Conservation (phyloP, 1,140 invertebrate genomes). For the Drosophila tropicalis region DNA sequence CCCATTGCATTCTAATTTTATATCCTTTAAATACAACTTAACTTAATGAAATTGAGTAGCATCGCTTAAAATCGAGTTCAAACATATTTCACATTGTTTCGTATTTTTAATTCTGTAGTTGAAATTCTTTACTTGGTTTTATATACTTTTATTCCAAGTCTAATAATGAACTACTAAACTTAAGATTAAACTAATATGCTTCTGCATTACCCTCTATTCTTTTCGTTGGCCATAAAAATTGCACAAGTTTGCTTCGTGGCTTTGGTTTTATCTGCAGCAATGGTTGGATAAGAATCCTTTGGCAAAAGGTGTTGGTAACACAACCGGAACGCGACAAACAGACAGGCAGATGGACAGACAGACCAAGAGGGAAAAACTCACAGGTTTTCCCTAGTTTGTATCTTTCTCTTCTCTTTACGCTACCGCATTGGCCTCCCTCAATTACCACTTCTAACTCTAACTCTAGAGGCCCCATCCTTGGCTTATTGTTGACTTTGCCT, state of each 20-base stretch:
- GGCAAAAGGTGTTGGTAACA: constrained; percentile 63
- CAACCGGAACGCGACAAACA: constrained; percentile 51
- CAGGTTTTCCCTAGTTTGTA: neutral
- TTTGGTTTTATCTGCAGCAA: constrained; percentile 59
- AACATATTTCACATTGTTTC: too few relatives aligned
- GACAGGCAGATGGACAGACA: constrained; percentile 8
- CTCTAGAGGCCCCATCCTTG: neutral
- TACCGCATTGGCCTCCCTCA: constrained; percentile 21
- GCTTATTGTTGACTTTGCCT: constrained; percentile 52
- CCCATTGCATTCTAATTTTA: neutral
- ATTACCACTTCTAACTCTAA: constrained; percentile 34
- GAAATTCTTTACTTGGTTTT: too few relatives aligned
- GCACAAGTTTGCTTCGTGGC: constrained; percentile 37
- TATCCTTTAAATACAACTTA: neutral
- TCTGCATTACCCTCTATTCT: neutral
- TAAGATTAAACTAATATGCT: neutral
- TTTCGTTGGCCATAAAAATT: constrained; percentile 16
- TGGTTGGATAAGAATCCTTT: constrained; percentile 51
- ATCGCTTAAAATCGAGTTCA: neutral
- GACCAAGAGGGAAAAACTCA: neutral
- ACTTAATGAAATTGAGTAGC: neutral
- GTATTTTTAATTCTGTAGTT: too few relatives aligned
- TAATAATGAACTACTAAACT: neutral
- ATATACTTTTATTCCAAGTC: too few relatives aligned
- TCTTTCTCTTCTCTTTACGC: neutral